Percentiles rank a stretch among this genome's conserved stretches.
These are phyloP conservation scores for Philypnodon macrostomus DNA, from an alignment of 2,797 vertebrate genomes.

Conservation along the genomic window DNA sequence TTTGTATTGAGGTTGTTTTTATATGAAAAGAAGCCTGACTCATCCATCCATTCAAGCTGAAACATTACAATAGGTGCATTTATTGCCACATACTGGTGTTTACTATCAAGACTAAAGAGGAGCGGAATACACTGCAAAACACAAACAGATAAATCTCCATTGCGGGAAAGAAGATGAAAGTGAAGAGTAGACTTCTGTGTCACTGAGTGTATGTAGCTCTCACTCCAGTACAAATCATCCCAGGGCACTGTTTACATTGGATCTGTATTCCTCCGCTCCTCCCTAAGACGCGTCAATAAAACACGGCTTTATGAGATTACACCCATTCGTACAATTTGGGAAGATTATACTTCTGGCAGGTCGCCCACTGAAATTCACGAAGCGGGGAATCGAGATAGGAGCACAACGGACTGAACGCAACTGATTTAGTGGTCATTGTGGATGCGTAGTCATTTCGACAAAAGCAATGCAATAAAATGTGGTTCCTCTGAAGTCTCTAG, in stretches of 20 bases:
- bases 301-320: conserved; percentile 65
- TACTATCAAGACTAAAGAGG: conserved; percentile 24
- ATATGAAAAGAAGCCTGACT: conserved; percentile 7
- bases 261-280: conserved; percentile 47
- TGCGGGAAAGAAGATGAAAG: conserved; percentile 51
- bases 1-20: conserved; percentile 1
- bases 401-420: conserved; percentile 36
- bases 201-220: conserved; percentile 35
- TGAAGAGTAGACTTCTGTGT: conserved; percentile 49
- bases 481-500: conserved; percentile 40
- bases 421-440: conserved; percentile 42
- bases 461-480: conserved; percentile 37
- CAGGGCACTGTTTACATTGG: conserved; percentile 69
- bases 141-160: conserved; percentile 43
- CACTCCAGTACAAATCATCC: conserved; percentile 59
- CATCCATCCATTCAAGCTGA: conserved; percentile 5
- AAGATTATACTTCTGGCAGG: conserved; percentile 46
- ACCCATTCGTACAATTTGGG: conserved; percentile 65
- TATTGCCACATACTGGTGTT: conserved; percentile 3
- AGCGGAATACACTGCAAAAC: too few relatives aligned
- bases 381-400: conserved; percentile 9
- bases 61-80: conserved; percentile 18
- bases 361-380: conserved; percentile 41
- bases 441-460: conserved; percentile 11
- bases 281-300: conserved; percentile 51